phyloP scores from a whole-genome alignment of 92 coral and sea anemone species.

The Phenganax subtilis region DNA sequence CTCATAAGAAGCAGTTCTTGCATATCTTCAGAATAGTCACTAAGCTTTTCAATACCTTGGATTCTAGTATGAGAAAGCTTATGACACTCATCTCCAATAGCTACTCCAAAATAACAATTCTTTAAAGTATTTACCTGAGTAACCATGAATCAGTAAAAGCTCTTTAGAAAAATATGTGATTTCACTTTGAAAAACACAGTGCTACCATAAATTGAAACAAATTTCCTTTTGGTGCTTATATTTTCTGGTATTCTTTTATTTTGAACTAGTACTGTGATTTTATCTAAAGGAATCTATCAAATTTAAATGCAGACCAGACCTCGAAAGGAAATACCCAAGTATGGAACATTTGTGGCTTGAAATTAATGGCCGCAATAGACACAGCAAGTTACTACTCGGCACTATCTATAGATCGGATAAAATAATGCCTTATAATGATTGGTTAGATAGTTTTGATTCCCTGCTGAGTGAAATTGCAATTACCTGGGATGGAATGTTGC shows the following conservation, averaged over 20 bases:
- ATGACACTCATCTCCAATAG: slow-evolving; percentile 19
- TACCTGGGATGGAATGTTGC: slow-evolving; percentile 43
- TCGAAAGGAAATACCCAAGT: slow-evolving; percentile 45
- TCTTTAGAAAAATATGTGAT: too few species aligned
- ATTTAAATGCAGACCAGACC: slow-evolving; percentile 45
- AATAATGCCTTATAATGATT: neutral
- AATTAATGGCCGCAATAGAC: slow-evolving; percentile 49
- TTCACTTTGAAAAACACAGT: neutral
- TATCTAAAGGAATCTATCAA: slow-evolving; percentile 37
- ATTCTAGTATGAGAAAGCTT: neutral
- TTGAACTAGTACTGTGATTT: neutral
- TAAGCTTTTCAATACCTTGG: neutral
- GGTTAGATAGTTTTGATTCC: slow-evolving; percentile 40
- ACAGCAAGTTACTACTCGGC: slow-evolving; percentile 47
- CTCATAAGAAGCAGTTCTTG: slow-evolving; percentile 11
- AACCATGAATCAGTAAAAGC: neutral
- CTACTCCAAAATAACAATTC: neutral
- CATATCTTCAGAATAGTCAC: slow-evolving; percentile 16
- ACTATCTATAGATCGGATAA: slow-evolving; percentile 35
- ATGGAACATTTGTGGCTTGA: slow-evolving; percentile 51
- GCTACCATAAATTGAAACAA: neutral
- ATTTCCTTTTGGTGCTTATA: neutral
- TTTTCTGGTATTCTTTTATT: neutral
- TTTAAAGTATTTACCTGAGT: neutral
- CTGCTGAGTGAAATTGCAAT: slow-evolving; percentile 36